Base-by-base conservation (phyloP, 1,140 invertebrate genomes). In the Bombus confusus region DNA sequence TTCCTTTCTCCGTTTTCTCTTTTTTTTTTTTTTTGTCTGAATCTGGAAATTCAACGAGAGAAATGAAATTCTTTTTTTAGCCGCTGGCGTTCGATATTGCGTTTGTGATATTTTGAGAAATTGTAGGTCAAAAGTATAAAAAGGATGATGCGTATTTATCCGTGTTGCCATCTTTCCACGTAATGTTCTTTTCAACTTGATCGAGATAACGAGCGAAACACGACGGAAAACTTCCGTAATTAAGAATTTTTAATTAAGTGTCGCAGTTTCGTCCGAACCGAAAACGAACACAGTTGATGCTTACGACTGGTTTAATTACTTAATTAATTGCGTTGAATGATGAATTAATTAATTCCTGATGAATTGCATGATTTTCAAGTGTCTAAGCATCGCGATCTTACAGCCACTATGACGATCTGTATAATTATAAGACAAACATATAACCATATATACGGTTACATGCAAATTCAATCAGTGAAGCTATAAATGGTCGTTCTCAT, bases 381-480 rank as follows among this genome's bases (percentile, higher is more conserved):
- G 6, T 34, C 15, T 34, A 66, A 66, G n/a, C n/a, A 66, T 31
- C 8, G n/a, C 62, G n/a, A 66, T 31, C 1, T 1, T 15, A 31
- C 18, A 28, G 28, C 28, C 9, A 5, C 9, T 66, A 18, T 31
- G 34, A 8, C 3, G 6, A 31, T n/a, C 5, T n/a, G 3, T 62
- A 62, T 12, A 62, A 62, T 62, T n/a, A 62, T n/a, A 28, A 28
- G 9, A 28, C 25, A 28, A 59, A n/a, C 6, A n/a, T 12, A n/a
- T n/a, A n/a, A 28, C 28, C 2, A 62, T 28, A 1, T 13, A 22
- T 73, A 18, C 28, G 28, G 1, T 3, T 31, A 15, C 3, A n/a
- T 28, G 72, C 0, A 47, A 3, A 43, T 52, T 75, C 75, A 83
- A 83, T 75, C 52, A 73, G 6, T 0, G 18, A 74, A 81, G 73